phyloP scores from a whole-genome alignment of 2,888 invertebrate genomes.

The Drosophila neutralis region DNA sequence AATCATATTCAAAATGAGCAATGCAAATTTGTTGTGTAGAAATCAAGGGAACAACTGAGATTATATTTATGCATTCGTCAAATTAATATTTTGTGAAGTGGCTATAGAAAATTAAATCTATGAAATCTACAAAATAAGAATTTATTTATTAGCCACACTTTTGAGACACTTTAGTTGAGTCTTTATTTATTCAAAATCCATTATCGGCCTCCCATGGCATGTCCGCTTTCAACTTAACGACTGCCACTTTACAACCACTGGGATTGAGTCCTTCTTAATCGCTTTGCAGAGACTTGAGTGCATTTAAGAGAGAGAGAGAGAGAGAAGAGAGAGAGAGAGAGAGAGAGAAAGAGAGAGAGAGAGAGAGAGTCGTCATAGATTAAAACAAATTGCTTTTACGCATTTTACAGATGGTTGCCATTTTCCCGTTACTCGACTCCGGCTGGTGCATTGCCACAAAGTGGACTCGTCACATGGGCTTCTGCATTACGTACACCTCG shows the following conservation, averaged over 20 bases:
- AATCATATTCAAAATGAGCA: neutral
- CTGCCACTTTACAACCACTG: constrained; percentile 21
- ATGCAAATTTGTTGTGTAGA: neutral
- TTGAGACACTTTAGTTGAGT: neutral
- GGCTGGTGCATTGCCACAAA: constrained; percentile 95
- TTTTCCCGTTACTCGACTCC: constrained; percentile 94
- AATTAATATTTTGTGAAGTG: neutral
- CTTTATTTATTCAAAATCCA: neutral
- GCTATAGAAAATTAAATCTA: neutral
- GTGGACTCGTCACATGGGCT: constrained; percentile 97
- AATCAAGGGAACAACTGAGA: neutral
- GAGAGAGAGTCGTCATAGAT: neutral
- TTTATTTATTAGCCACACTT: neutral
- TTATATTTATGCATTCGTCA: neutral
- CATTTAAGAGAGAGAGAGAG: neutral
- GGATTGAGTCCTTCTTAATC: constrained; percentile 18
- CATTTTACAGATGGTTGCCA: constrained; percentile 92
- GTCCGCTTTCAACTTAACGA: constrained; percentile 52
- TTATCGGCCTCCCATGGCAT: constrained; percentile 18
- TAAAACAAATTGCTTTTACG: constrained; percentile 8
- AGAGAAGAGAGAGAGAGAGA: no score
- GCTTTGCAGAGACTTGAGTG: constrained; percentile 21
- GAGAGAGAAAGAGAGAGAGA: neutral
- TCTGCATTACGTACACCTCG: constrained; percentile 96
- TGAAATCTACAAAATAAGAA: neutral